Conservation (phyloP, 2,113 vertebrate genomes). For the Electrona antarctica region DNA sequence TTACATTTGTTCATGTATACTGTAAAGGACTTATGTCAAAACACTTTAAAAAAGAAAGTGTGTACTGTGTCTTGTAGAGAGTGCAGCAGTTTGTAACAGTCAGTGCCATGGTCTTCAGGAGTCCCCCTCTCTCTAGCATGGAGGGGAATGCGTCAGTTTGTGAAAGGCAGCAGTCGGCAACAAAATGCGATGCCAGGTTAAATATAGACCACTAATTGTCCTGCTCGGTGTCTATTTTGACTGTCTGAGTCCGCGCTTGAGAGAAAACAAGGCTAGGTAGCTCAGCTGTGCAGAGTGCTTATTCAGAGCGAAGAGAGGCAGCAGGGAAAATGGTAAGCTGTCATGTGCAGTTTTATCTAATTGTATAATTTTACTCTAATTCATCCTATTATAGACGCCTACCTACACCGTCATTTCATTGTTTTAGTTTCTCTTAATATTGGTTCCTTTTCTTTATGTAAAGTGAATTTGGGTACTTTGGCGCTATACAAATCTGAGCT, state of each 20-base stretch:
- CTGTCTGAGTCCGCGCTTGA: background rate
- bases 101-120: background rate
- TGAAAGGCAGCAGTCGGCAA: background rate
- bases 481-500: no score
- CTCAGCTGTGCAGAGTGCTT: background rate
- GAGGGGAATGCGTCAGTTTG: background rate
- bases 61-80: no score
- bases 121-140: background rate
- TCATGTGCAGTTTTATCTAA: background rate
- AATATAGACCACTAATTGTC: background rate
- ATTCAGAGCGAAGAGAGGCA: constrained; percentile 1
- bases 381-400: background rate
- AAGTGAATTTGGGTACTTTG: no score
- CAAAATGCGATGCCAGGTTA: background rate
- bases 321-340: background rate
- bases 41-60: no score
- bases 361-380: background rate
- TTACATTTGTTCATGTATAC: background rate
- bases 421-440: no score
- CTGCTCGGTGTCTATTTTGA: background rate
- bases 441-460: no score
- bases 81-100: no score
- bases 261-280: background rate
- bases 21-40: background rate
- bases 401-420: no score